Evolutionary conservation across 2,797 vertebrate genomes (phyloP), one percentile per base, ranked within the genome.

Genomic region (Chloroceryle amazona): DNA sequence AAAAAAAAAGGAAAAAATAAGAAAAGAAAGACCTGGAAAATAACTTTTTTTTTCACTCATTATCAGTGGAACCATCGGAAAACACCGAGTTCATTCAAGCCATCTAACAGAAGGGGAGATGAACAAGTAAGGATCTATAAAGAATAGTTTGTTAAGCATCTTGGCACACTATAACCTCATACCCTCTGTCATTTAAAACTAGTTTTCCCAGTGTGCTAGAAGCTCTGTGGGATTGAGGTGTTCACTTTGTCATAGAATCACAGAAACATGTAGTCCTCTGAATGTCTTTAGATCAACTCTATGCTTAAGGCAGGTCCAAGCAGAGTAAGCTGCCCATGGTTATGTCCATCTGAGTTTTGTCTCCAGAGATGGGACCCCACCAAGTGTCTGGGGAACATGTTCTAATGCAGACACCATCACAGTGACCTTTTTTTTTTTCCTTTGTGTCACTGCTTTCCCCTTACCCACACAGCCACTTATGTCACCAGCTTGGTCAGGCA

Each of bases 181-280:
- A 52, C 10, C 2, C 9, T 47, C 17, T 71, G 44, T 9, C 28
- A 76, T 82, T 75, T 85, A 66, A 89, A 94, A 46, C 29, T 49
- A 80, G 8, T 76, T 80, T 83, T 62, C 52, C 28, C 5, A 9
- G 12, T 22, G 26, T 1, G 2, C 23, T 58, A 29, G 29, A 87
- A 93, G 18, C 1, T 54, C 46, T 49, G 3, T 39, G 54, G 33
- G 12, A 66, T 28, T 0, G 0, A 51, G 28, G 7, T 20, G 1
- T 37, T 81, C 35, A 20, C 5, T 83, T 82, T 62, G 29, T 7
- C 57, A 22, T 5, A 61, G 25, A 58, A 44, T 37, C n/a, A 29
- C 25, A 85, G 26, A 58, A 65, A 31, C 4, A 7, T 3, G 5
- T 26, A 81, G n/a, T 37, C 5, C 13, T 73, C 54, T 29, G 23